Conservation (phyloP, 2,888 invertebrate species). For the Drosophila ustulata region DNA sequence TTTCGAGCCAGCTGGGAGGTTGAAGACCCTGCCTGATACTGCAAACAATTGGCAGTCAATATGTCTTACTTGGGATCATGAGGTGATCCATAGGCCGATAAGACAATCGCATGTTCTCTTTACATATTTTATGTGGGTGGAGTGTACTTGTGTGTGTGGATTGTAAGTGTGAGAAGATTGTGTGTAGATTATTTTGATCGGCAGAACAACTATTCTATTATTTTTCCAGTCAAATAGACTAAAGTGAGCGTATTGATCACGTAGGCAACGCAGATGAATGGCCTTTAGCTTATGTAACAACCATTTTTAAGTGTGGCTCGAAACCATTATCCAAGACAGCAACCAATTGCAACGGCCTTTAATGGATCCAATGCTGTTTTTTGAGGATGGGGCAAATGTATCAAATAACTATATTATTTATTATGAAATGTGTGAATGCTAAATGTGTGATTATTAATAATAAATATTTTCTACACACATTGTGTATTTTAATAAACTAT, state of each 20-base stretch:
- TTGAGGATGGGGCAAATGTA: too few species aligned
- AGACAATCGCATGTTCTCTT: conserved; percentile 34
- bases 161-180: neutral
- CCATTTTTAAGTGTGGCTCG: neutral
- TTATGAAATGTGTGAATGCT: neutral
- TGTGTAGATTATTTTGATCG: neutral
- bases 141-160: too few species aligned
- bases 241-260: neutral
- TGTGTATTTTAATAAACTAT: neutral
- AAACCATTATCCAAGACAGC: neutral
- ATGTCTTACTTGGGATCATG: conserved; percentile 36
- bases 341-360: neutral
- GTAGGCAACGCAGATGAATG: neutral
- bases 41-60: neutral
- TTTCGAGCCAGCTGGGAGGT: conserved; percentile 47
- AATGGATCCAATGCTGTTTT: too few species aligned
- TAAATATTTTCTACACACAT: neutral
- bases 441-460: neutral
- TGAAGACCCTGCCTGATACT: conserved; percentile 37
- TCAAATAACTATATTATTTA: too few species aligned
- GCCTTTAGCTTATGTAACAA: neutral
- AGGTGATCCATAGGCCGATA: conserved; percentile 43
- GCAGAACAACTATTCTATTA: neutral
- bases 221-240: neutral
- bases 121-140: conserved; percentile 41